Base-by-base conservation (phyloP, 2,888 invertebrate genomes). In the Sesia bembeciformis region DNA sequence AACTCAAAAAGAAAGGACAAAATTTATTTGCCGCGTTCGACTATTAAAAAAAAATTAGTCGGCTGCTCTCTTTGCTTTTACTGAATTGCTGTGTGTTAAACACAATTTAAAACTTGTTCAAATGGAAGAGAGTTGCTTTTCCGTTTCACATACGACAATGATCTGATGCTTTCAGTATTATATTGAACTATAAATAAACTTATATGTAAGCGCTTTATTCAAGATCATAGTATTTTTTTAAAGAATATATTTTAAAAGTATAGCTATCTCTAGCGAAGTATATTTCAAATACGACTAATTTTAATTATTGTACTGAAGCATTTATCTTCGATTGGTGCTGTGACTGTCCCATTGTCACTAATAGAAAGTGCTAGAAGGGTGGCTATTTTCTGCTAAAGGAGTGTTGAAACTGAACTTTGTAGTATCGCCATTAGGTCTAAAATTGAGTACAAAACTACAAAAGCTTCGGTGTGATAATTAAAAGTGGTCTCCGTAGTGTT, bases 181-280 rank as follows among this genome's bases (percentile, higher is more conserved):
- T 69, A 66, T 53, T 59, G 62, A 61, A 62, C 61, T 62, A 63
- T 60, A 66, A 60, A 62, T 23, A 46, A 46, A 46, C 6, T 46
- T 46, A 23, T 46, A 46, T 53, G 51, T 70, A 72, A 76, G 69
- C 72, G 77, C 80, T 81, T 80, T 70, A 75, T 64, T 64, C 71
- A 68, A 76, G 66, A 72, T 68, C 65, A 80, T 78, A 81, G 74
- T 81, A 81, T 84, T 82, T 84, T 83, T 79, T 77, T 77, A 77
- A 76, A 64, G 64, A 73, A 66, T 58, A 72, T 70, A 70, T 66
- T 68, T 64, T 69, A 69, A 65, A 57, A 57, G 53, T 63, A 65
- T 59, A 58, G 59, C 64, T 63, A 60, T 65, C 57, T 54, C 57
- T 54, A 54, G 53, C 53, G 54, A 53, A 52, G 4, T 51, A 58